Evolutionary conservation across 1,140 invertebrate species (phyloP).

Genomic region (Microvelia longipes): DNA sequence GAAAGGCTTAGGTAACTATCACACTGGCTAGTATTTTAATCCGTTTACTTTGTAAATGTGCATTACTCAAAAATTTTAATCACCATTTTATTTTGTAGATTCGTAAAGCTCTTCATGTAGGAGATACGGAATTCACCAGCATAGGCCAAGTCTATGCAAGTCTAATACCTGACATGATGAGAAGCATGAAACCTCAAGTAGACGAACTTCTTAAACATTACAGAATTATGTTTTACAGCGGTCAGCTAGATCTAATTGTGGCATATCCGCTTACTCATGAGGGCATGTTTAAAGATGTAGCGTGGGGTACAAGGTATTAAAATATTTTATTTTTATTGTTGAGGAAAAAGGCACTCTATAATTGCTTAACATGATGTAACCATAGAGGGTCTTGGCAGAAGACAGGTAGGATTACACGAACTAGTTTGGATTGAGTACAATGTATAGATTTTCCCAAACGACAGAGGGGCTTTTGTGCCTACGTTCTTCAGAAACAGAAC

Average conservation of each 20-base stretch:
- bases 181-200: conserved; percentile 57
- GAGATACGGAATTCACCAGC: background rate
- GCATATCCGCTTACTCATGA: conserved; percentile 50
- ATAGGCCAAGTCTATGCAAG: conserved; percentile 1
- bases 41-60: no score
- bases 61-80: no score
- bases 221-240: conserved; percentile 58
- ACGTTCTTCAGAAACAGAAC: no score
- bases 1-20: no score
- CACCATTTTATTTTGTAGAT: no score
- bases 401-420: no score
- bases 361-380: no score
- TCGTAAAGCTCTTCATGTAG: conserved; percentile 4
- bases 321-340: background rate
- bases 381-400: no score
- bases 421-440: no score
- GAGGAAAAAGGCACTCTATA: background rate
- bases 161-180: conserved; percentile 6
- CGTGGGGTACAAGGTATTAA: background rate
- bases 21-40: no score
- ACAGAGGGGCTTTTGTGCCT: no score
- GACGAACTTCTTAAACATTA: conserved; percentile 50
- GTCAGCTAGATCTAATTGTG: conserved; percentile 71
- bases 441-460: no score
- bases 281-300: conserved; percentile 1